These are phyloP conservation scores for Pseudomyrmex pallidus DNA, from an alignment of 1,140 invertebrate species.

Conservation along the genomic window DNA sequence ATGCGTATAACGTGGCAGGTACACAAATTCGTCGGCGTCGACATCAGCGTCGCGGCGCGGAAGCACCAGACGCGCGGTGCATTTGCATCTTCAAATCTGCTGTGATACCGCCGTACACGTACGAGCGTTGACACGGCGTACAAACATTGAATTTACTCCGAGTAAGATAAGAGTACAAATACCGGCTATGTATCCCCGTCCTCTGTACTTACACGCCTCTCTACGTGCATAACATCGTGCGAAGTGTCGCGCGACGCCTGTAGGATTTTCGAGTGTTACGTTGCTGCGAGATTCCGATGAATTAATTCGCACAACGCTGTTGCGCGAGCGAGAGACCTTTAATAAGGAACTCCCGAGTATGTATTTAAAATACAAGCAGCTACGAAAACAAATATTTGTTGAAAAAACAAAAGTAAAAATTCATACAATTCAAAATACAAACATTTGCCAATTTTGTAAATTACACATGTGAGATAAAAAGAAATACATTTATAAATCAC, in stretches of 20 bases:
- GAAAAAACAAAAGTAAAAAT: not conserved
- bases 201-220: constrained; percentile 63
- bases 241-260: constrained; percentile 48
- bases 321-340: not conserved
- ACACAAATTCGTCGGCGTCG: constrained; percentile 40
- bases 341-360: not conserved
- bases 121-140: constrained; percentile 69
- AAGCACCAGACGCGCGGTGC: constrained; percentile 50
- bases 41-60: constrained; percentile 38
- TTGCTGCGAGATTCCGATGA: constrained; percentile 56
- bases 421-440: not conserved
- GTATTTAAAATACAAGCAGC: not conserved
- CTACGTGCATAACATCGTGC: constrained; percentile 42
- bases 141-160: constrained; percentile 70
- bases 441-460: no score
- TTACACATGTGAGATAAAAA: no score
- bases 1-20: constrained; percentile 7
- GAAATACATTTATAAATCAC: constrained; percentile 6
- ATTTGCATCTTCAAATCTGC: constrained; percentile 76
- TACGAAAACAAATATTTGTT: not conserved
- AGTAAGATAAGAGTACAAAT: constrained; percentile 75
- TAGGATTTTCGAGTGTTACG: constrained; percentile 63
- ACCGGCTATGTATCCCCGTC: constrained; percentile 55
- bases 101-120: constrained; percentile 63
- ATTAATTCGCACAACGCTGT: constrained; percentile 60